Evolutionary conservation across 35 echinoderm and acorn worm species (phyloP).

Genomic region (Apostichopus californicus): DNA sequence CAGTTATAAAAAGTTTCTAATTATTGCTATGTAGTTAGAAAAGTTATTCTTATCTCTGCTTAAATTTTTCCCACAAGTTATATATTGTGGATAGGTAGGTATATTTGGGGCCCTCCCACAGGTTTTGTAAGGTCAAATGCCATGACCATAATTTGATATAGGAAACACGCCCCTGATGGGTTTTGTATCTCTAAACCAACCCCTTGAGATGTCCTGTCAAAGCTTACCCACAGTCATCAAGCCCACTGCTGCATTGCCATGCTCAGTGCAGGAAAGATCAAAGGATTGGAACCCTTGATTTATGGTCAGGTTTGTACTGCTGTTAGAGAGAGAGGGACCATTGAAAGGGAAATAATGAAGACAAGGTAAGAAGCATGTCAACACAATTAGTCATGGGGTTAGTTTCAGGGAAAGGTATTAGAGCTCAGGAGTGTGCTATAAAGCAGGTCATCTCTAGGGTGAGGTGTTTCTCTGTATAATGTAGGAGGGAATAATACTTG

Average conservation of each 20-base stretch:
- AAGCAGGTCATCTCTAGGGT: neutral
- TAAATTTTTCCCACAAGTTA: neutral
- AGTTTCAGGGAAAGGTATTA: conserved; percentile 4
- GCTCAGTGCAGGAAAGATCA: neutral
- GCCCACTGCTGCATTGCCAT: neutral
- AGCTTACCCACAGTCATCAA: conserved; percentile 3
- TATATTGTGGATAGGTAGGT: neutral
- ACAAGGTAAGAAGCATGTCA: neutral
- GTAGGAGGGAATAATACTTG: no score
- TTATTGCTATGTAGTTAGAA: no score
- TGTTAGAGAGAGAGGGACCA: neutral
- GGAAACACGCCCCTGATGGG: conserved; percentile 22
- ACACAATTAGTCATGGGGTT: conserved; percentile 8
- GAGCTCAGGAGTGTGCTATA: neutral
- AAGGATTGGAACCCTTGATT: conserved; percentile 9
- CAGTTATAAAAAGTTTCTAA: no score
- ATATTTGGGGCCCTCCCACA: neutral
- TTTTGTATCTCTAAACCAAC: neutral
- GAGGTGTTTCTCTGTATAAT: no score
- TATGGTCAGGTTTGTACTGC: neutral
- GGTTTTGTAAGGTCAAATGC: conserved; percentile 17
- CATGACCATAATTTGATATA: conserved; percentile 4
- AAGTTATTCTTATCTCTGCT: no score
- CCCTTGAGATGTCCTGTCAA: conserved; percentile 16
- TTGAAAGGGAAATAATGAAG: neutral